Percentiles rank a stretch among this genome's conserved stretches.
Evolutionary conservation across 53 echinoderm and acorn worm genomes (phyloP).

Genomic region (Holothuria leucospilota): DNA sequence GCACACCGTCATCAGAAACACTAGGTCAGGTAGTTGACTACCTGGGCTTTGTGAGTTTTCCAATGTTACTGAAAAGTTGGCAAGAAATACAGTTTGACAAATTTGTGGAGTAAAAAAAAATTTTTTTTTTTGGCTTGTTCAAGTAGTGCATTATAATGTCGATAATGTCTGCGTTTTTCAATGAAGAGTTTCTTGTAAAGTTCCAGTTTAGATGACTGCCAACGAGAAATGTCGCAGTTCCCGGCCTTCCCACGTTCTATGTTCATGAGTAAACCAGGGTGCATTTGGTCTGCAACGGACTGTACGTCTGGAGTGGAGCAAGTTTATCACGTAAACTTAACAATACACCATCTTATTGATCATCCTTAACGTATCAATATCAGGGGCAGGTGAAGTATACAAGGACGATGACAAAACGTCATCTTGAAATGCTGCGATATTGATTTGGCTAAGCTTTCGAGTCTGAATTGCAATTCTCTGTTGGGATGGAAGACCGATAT

Average conservation of each 20-base stretch:
- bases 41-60: no score
- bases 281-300: conserved; percentile 14
- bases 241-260: background rate
- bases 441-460: conserved; percentile 17
- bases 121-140: conserved; percentile 10
- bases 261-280: conserved; percentile 32
- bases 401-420: no score
- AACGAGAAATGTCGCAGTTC: background rate
- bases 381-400: no score
- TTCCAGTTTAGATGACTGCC: conserved; percentile 9
- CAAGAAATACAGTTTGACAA: background rate
- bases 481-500: conserved; percentile 11
- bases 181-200: background rate
- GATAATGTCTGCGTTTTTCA: conserved; percentile 30
- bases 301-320: conserved; percentile 1
- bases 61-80: conserved; percentile 27
- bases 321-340: conserved; percentile 13
- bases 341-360: background rate
- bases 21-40: background rate
- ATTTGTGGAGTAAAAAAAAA: background rate
- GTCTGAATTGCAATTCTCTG: background rate
- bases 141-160: conserved; percentile 22
- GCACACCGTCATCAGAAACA: background rate
- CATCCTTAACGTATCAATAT: background rate
- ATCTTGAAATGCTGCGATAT: no score